Evolutionary conservation across 2,797 vertebrate species (phyloP).

Genomic region (Mareca strepera): DNA sequence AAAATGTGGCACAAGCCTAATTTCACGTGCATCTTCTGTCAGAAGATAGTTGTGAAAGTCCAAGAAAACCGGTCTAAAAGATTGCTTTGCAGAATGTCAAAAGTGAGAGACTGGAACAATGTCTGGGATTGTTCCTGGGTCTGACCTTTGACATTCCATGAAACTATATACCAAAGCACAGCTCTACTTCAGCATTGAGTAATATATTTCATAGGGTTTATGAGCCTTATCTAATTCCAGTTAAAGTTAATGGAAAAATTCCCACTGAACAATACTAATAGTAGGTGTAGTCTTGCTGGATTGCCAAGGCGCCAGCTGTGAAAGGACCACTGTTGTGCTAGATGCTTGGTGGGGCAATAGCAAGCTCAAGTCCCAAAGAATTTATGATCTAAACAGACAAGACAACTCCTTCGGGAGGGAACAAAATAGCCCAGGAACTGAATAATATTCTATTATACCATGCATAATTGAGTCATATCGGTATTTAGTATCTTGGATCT

Average conservation of each 20-base stretch:
- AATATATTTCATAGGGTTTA: slow-evolving; percentile 44
- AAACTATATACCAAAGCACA: slow-evolving; percentile 34
- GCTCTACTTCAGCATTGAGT: neutral
- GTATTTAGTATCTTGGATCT: slow-evolving; percentile 34
- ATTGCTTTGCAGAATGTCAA: neutral
- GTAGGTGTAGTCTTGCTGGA: neutral
- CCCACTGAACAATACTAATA: neutral
- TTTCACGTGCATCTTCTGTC: neutral
- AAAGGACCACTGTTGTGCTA: slow-evolving; percentile 38
- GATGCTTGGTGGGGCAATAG: neutral
- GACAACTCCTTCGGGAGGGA: slow-evolving; percentile 46
- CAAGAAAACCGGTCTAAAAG: accelerated
- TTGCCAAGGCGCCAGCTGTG: neutral
- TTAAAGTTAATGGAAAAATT: neutral
- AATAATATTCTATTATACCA: slow-evolving; percentile 29
- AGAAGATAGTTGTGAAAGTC: neutral
- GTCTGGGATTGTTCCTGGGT: slow-evolving; percentile 24
- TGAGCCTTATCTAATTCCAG: slow-evolving; percentile 39
- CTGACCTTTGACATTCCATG: slow-evolving; percentile 40
- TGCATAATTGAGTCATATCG: slow-evolving; percentile 15
- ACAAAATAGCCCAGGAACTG: slow-evolving; percentile 37
- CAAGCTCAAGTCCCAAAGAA: slow-evolving; percentile 5
- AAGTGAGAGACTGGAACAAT: slow-evolving; percentile 23
- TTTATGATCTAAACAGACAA: slow-evolving; percentile 34
- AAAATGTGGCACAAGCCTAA: neutral